These are phyloP conservation scores for Mythimna albipuncta DNA, from an alignment of 2,888 invertebrate species.

Conservation along the genomic window DNA sequence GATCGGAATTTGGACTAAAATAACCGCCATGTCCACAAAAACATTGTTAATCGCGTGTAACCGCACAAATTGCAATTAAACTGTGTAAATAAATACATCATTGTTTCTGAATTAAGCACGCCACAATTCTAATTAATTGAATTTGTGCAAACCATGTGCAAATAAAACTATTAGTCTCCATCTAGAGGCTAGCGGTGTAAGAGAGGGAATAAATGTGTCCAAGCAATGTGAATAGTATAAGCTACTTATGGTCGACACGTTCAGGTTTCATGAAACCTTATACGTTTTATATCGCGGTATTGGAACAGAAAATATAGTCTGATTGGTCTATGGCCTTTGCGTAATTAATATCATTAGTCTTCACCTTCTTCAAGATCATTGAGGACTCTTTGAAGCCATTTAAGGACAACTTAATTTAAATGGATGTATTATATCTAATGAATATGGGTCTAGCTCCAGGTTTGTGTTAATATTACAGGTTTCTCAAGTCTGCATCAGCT, in stretches of 20 bases:
- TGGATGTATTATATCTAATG: too few species aligned
- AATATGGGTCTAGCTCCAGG: neutral
- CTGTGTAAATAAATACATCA: conserved; percentile 33
- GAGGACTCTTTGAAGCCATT: neutral
- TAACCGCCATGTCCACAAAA: conserved; percentile 23
- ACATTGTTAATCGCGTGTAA: conserved; percentile 31
- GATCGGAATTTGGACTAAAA: conserved; percentile 27
- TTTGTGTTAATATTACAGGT: too few species aligned
- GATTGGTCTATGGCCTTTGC: conserved; percentile 21
- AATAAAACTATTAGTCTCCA: neutral
- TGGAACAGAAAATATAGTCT: conserved; percentile 2
- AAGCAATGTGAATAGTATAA: conserved; percentile 26
- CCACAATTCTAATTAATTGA: conserved; percentile 9
- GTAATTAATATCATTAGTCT: neutral
- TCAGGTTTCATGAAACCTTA: conserved; percentile 56
- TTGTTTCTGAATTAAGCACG: conserved; percentile 12
- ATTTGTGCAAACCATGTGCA: conserved; percentile 6
- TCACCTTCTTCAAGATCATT: neutral
- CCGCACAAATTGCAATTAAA: conserved; percentile 29
- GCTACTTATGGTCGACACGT: conserved; percentile 32
- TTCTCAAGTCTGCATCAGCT: neutral
- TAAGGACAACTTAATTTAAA: neutral
- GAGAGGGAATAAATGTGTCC: conserved; percentile 2
- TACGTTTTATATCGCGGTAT: conserved; percentile 5
- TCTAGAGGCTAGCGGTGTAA: neutral